These are phyloP conservation scores for Coenobita brevimanus DNA, from an alignment of 1,140 invertebrate species.

Conservation along the genomic window DNA sequence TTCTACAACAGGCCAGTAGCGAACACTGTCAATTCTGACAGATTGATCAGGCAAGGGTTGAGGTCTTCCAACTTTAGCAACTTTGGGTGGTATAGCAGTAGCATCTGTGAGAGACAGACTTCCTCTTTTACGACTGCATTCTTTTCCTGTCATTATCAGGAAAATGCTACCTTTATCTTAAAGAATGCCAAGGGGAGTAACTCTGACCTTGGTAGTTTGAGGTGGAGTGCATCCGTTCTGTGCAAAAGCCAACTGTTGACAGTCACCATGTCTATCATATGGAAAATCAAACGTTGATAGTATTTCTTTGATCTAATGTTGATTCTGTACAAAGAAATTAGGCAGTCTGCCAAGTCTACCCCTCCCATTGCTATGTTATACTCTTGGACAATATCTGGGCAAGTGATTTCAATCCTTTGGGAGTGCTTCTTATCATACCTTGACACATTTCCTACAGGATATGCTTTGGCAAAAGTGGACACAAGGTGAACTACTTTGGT, in stretches of 20 bases:
- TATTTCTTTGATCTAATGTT: slow-evolving; percentile 55
- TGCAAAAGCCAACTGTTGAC: slow-evolving; percentile 70
- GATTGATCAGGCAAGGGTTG: background rate
- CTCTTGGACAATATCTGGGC: slow-evolving; percentile 44
- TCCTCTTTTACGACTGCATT: slow-evolving; percentile 5
- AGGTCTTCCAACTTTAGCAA: background rate
- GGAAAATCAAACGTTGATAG: slow-evolving; percentile 46
- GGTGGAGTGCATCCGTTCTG: slow-evolving; percentile 36
- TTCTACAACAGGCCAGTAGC: slow-evolving; percentile 22
- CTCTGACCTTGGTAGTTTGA: slow-evolving; percentile 28
- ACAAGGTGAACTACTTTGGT: slow-evolving; percentile 54
- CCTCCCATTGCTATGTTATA: slow-evolving; percentile 71
- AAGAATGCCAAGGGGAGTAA: slow-evolving; percentile 17
- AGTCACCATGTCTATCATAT: slow-evolving; percentile 71
- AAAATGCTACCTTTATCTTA: slow-evolving; percentile 27
- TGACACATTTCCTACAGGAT: slow-evolving; percentile 44
- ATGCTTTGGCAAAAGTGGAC: slow-evolving; percentile 59
- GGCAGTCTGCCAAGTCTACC: slow-evolving; percentile 70
- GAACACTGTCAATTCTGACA: slow-evolving; percentile 11
- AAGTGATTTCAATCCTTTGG: slow-evolving; percentile 32
- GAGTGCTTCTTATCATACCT: slow-evolving; percentile 34
- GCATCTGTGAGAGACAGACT: slow-evolving; percentile 13
- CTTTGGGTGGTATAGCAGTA: background rate
- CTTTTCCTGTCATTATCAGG: slow-evolving; percentile 43
- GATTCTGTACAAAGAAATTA: slow-evolving; percentile 69